Conservation (phyloP, 2,113 vertebrate species). For the Melanerpes aurifrons region DNA sequence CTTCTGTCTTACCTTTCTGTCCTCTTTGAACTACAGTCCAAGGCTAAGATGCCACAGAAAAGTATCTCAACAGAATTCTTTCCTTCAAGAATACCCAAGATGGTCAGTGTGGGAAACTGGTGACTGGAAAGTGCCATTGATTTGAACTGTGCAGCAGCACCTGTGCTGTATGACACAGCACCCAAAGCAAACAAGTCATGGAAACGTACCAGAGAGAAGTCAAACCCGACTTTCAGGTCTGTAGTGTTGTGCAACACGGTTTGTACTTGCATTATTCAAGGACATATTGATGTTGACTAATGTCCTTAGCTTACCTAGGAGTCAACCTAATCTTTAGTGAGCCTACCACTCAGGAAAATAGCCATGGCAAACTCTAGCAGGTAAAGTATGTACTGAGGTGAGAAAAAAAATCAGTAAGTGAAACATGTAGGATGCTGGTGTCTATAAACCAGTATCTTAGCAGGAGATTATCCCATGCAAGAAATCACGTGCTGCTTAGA, state of each 20-base stretch:
- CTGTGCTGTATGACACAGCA: neutral
- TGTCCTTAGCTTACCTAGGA: slow-evolving; percentile 10
- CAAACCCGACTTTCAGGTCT: slow-evolving; percentile 55
- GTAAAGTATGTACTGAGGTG: neutral
- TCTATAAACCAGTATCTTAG: neutral
- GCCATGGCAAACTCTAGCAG: neutral
- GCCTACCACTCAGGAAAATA: neutral
- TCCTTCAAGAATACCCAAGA: neutral
- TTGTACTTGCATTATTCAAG: slow-evolving; percentile 33
- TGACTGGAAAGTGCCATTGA: neutral
- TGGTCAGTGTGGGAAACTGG: neutral
- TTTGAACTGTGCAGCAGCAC: neutral
- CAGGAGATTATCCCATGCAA: neutral
- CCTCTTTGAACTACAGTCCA: neutral
- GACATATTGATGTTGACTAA: slow-evolving; percentile 34
- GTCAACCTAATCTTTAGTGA: neutral
- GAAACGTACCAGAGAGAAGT: slow-evolving; percentile 55
- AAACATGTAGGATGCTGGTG: neutral
- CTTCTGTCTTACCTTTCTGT: neutral
- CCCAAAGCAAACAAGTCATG: slow-evolving; percentile 56
- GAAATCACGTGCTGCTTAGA: slow-evolving; percentile 21
- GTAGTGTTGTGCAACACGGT: slow-evolving; percentile 35
- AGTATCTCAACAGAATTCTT: neutral
- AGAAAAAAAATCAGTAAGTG: neutral
- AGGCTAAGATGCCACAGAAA: neutral